These are phyloP conservation scores for Typhlichthys subterraneus DNA, from an alignment of 2,797 vertebrate species.

Conservation along the genomic window DNA sequence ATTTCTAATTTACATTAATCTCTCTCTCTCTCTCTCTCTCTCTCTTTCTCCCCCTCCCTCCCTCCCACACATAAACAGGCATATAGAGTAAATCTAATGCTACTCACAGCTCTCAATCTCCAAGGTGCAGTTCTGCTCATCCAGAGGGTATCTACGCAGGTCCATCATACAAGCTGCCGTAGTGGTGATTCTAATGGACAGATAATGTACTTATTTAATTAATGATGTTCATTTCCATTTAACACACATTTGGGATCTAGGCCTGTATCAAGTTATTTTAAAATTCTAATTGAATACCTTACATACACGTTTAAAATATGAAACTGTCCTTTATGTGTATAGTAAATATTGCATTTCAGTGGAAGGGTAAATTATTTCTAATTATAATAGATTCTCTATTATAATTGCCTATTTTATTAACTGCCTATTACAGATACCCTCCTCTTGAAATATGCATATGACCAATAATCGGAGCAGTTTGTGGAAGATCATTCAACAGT, in stretches of 20 bases:
- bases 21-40: not conserved
- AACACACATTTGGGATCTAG: not conserved
- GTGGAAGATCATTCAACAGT: too few species aligned
- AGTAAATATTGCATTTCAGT: not conserved
- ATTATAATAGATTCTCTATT: constrained; percentile 17
- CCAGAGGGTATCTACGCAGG: constrained; percentile 91
- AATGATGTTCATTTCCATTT: not conserved
- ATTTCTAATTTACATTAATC: not conserved
- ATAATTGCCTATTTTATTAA: constrained; percentile 48
- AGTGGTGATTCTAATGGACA: constrained; percentile 85
- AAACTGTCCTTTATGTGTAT: too few species aligned
- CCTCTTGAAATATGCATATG: constrained; percentile 19
- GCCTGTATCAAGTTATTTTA: too few species aligned
- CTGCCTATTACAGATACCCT: constrained; percentile 30
- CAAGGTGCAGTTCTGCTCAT: constrained; percentile 95
- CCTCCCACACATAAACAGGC: not conserved
- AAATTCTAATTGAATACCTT: too few species aligned
- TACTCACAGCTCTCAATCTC: constrained; percentile 97
- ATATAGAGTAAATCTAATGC: not conserved
- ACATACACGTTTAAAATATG: too few species aligned
- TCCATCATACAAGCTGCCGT: constrained; percentile 98
- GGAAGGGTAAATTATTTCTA: not conserved
- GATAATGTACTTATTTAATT: not conserved
- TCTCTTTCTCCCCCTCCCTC: not conserved
- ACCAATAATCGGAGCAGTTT: too few species aligned